Evolutionary conservation across 2,797 vertebrate genomes (phyloP), one percentile per base, ranked within the genome.

Genomic region (Balearica regulorum): DNA sequence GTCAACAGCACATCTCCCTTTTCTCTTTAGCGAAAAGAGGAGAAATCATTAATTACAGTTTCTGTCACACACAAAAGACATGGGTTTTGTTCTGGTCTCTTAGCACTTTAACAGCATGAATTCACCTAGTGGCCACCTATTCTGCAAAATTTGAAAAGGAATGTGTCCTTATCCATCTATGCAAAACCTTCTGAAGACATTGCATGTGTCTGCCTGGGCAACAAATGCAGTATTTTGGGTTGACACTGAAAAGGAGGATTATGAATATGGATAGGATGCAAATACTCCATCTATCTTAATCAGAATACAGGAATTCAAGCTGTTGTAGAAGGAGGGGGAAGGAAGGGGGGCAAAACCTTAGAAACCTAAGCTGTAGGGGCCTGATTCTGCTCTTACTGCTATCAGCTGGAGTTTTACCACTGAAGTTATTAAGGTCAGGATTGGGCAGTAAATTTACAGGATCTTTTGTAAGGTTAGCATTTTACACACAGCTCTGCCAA

Each of bases 11-110:
- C 96, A 97, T 96, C 97, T 97, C 96, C 97, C 98, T 98, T 98
- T 99, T 98, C 98, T 98, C 89, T 98, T 97, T 79, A 97, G 95
- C 97, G 98, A 98, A 99, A 99, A 99, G 97, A 97, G 97, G 97
- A 98, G 98, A 98, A 98, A 99, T 98, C 99, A 99, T 99, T 99
- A 99, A 99, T 99, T 99, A 99, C 98, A 98, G 98, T 99, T 98
- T 98, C 98, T 99, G 99, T 99, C 99, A 99, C 96, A 89, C 89
- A 97, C 95, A 98, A 98, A 99, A 98, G 98, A 98, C 97, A 94
- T 75, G 85, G 55, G 93, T 97, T 99, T 99, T 99, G 98, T 99
- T 98, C 98, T 96, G 81, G 89, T 97, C 96, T 96, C 97, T 98
- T 98, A 98, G 97, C 97, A 97, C 97, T 98, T 98, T 98, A 98